Evolutionary conservation across 2,113 vertebrate species (phyloP), one percentile per base, ranked within the genome.

Genomic region (Reinhardtius hippoglossoides): DNA sequence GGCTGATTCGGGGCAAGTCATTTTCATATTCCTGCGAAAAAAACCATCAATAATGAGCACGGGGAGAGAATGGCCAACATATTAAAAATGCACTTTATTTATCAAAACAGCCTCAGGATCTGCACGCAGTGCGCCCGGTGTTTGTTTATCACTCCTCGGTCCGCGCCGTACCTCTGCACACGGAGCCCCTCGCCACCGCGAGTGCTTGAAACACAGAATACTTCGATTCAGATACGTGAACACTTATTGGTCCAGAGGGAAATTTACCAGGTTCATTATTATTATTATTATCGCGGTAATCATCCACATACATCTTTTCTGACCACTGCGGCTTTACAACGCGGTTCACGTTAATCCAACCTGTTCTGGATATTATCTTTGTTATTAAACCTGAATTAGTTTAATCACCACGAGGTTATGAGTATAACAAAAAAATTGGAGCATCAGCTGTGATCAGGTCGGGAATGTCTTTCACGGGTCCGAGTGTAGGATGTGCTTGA

Each of bases 21-120:
- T 91, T 88, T 86, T 67, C 64, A 79, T 83, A 84, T 72, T 84
- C 23, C 62, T 67, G 57, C 67, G 62, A 75, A 85, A 58, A 75
- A 85, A 58, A n/a, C n/a, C 59, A 66, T 68, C 54, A 82, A 80
- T 87, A 88, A 87, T 87, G 78, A 91, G 84, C 9, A 5, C 60
- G 62, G 40, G 62, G 40, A 61, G 76, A 72, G 73, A 79, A 87
- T 76, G 55, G 63, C 74, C 86, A 88, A 89, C 57, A 77, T 74
- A 83, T 79, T 87, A 70, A 87, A 86, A 81, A 27, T 59, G 35
- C 55, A 64, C 46, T 84, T 89, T 85, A 87, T 85, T 87, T 82
- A 72, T 80, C 21, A 84, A 91, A 90, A 88, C 67, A 87, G 85
- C 89, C 88, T 26, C 0, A 68, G 88, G 87, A 78, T 78, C 27